Conservation (phyloP, 1,140 invertebrate genomes). For the Harlomillsia oculata region DNA sequence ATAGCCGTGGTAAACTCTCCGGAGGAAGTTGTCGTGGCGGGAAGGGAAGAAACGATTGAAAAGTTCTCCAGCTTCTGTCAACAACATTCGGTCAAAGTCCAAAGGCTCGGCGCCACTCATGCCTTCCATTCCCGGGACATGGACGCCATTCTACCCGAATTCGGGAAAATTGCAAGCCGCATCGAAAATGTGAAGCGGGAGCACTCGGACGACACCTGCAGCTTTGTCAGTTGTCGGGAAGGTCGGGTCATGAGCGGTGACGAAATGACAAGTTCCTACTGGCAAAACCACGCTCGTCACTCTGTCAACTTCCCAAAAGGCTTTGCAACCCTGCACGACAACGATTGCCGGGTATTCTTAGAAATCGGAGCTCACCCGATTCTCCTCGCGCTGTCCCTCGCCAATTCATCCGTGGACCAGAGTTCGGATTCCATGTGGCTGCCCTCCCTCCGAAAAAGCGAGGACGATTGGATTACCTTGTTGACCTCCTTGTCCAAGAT, state of each 20-base stretch:
- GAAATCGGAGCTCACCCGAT: constrained; percentile 19
- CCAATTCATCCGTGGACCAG: not conserved
- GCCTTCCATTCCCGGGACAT: constrained; percentile 18
- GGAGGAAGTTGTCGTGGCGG: constrained; percentile 19
- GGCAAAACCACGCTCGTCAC: constrained; percentile 9
- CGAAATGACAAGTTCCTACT: not conserved
- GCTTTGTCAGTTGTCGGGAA: constrained; percentile 1
- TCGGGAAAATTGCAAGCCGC: not conserved
- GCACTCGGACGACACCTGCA: too few species aligned
- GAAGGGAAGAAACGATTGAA: not conserved
- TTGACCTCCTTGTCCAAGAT: constrained; percentile 10
- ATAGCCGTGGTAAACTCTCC: constrained; percentile 4
- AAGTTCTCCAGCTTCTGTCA: not conserved
- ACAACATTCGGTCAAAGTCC: constrained; percentile 6
- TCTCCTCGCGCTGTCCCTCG: constrained; percentile 3
- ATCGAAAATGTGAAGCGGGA: not conserved
- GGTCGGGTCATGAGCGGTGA: not conserved
- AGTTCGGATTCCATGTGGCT: not conserved
- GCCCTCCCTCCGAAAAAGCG: constrained; percentile 16
- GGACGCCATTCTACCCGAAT: constrained; percentile 15
- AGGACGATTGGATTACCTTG: constrained; percentile 17
- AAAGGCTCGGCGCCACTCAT: not conserved
- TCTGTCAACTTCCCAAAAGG: constrained; percentile 7
- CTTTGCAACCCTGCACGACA: not conserved
- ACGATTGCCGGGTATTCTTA: constrained; percentile 1